Conservation (phyloP, 2,888 invertebrate genomes). For the Nomada goodeniana region DNA sequence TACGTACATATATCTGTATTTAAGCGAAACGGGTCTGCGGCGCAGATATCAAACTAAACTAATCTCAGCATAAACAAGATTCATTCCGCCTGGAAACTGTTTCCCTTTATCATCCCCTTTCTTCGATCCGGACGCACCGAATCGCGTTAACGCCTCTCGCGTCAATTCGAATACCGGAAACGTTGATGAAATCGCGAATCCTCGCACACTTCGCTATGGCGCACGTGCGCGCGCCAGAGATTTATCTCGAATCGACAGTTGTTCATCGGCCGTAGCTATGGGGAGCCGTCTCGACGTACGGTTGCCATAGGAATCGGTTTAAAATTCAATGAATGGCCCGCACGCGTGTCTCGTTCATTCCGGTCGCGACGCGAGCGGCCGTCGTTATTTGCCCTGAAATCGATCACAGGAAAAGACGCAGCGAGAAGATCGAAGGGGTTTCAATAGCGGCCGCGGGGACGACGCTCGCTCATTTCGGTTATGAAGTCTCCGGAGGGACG, state of each 20-base stretch:
- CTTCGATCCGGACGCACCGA: background rate
- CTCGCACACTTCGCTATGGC: too few relatives aligned
- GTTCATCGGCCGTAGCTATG: background rate
- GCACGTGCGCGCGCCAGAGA: background rate
- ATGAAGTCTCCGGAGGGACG: constrained; percentile 53
- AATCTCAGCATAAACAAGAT: background rate
- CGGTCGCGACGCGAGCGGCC: background rate
- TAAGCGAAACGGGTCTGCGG: background rate
- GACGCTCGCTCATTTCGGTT: constrained; percentile 42
- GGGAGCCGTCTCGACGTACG: background rate
- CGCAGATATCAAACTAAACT: constrained; percentile 9
- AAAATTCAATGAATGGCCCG: constrained; percentile 10
- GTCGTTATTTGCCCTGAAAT: constrained; percentile 31
- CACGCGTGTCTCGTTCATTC: constrained; percentile 32
- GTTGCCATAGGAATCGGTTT: constrained; percentile 28
- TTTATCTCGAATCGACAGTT: background rate
- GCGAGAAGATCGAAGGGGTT: constrained; percentile 33
- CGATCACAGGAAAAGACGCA: constrained; percentile 6
- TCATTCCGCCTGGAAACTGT: background rate
- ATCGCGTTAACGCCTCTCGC: background rate
- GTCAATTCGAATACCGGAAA: too few relatives aligned
- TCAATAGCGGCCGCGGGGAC: constrained; percentile 14
- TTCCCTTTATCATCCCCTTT: background rate
- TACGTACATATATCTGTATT: background rate
- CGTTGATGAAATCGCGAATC: too few relatives aligned